Evolutionary conservation across 2,113 vertebrate species (phyloP), one percentile per base, ranked within the genome.

Genomic region (Eira barbara): DNA sequence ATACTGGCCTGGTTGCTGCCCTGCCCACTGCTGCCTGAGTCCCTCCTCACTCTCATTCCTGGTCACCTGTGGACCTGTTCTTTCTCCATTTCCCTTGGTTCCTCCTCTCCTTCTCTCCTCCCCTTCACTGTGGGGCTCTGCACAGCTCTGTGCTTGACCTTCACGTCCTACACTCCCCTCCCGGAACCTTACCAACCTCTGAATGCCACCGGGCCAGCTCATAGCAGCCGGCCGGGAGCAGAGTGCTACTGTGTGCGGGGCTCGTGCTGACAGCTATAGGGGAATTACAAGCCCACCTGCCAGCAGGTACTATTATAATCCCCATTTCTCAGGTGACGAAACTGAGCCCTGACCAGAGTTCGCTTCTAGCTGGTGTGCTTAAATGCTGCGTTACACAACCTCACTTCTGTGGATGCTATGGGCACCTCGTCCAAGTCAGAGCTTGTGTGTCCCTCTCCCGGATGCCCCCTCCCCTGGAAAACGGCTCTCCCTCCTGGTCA

Each of bases 171-270:
- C 12, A 13, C 29, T 63, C 6, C 36, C 63, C 15, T 59, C 76
- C 69, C 2, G 18, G 39, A 80, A 52, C 23, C 59, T 91, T 34
- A 25, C 47, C 18, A 57, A 20, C 1, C 45, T 31, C 52, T 6
- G 2, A 1, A 21, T 10, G 57, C 84, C 42, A 17, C 7, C 0
- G 71, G 91, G 59, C 57, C 73, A 45, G 74, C 36, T 78, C 89
- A 63, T 0, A 13, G 67, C 6, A 49, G 84, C 69, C 9, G 29
- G 61, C 36, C 6, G 0, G 2, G 17, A n/a, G 34, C 21, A 4
- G 31, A 11, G 8, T 4, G 2, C 6, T 4, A 2, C 57, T 29
- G 25, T 0, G 0, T 29, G 27, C 4, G 10, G 91, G 82, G 59
- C 17, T 11, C 4, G 9, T 80, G 61, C 21, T 0, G 11, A 42